A percentile compares a stretch with the other conserved stretches of the same genome.
These are phyloP conservation scores for Amorpha juglandis DNA, from an alignment of 2,888 invertebrate genomes.

Conservation along the genomic window DNA sequence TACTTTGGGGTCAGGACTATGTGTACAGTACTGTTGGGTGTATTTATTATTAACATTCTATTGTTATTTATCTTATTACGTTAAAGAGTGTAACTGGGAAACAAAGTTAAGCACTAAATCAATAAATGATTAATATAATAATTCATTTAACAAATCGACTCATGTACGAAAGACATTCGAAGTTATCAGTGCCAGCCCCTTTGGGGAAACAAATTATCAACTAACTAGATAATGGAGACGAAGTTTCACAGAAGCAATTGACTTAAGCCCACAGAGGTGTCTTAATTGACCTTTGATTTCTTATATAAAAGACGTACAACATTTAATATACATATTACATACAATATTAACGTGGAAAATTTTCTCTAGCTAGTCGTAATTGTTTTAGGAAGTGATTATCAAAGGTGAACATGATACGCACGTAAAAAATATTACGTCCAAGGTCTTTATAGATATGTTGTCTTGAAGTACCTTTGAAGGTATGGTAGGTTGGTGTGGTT, in stretches of 20 bases:
- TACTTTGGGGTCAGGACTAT: no score
- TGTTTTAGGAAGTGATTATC: background rate
- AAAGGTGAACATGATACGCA: conserved; percentile 1
- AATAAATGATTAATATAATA: background rate
- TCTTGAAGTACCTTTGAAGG: no score
- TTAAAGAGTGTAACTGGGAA: no score
- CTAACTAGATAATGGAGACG: background rate
- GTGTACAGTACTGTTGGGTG: no score
- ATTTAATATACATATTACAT: background rate
- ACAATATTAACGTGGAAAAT: background rate
- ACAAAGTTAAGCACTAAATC: no score
- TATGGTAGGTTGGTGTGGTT: no score
- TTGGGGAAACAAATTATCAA: background rate
- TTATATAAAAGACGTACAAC: background rate
- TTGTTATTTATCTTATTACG: no score
- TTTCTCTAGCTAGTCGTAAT: conserved; percentile 1
- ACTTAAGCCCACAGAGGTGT: background rate
- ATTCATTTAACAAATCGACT: background rate
- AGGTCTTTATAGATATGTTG: background rate
- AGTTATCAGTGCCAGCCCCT: background rate
- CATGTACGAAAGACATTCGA: background rate
- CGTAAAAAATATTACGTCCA: background rate
- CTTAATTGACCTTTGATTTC: background rate
- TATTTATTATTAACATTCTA: no score
- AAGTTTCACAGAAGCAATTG: background rate